phyloP scores from a whole-genome alignment of 2,888 invertebrate species.

The Pristionchus entomophagus region DNA sequence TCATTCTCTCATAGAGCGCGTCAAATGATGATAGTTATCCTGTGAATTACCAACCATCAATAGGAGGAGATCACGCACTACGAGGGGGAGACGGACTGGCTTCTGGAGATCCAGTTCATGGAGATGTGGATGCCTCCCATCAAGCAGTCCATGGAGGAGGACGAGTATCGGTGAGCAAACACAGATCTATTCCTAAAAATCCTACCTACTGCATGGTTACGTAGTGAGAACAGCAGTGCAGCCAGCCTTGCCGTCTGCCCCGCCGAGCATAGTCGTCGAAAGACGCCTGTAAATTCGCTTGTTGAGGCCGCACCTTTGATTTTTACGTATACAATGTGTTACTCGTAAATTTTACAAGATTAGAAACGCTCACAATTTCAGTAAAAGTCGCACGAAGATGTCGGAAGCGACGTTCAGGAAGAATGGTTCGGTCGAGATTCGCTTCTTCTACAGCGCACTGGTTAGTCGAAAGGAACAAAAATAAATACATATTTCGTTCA shows the following conservation, averaged over 20 bases:
- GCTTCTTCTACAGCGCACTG: not conserved
- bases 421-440: not conserved
- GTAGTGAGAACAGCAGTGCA: too few species aligned
- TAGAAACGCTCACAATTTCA: not conserved
- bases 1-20: not conserved
- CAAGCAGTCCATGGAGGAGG: not conserved
- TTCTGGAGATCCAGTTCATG: not conserved
- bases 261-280: not conserved
- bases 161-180: conserved; percentile 21
- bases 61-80: not conserved
- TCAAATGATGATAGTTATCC: not conserved
- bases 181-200: too few species aligned
- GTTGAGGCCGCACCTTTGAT: not conserved
- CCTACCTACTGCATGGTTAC: too few species aligned
- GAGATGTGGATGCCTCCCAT: conserved; percentile 13
- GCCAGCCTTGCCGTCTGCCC: too few species aligned
- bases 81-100: not conserved
- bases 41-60: not conserved
- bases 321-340: not conserved
- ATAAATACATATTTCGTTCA: too few species aligned
- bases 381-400: not conserved
- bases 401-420: not conserved
- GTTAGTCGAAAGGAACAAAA: not conserved
- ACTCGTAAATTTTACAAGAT: not conserved
- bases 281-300: not conserved